Conservation (phyloP, 92 coral and sea anemone species). For the Isaurus tuberculatus region DNA sequence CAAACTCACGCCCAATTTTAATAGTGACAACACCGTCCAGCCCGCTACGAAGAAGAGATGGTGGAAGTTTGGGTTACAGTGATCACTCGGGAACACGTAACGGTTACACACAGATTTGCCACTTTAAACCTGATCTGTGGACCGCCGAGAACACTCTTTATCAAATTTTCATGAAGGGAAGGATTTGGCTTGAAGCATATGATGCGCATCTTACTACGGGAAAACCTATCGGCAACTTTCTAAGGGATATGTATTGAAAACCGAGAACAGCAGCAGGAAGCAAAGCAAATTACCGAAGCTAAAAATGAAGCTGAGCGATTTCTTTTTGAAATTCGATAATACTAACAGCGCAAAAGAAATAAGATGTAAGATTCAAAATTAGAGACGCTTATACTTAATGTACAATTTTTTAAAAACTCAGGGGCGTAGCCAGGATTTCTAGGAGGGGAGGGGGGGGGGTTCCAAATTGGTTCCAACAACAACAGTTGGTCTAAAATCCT, state of each 20-base stretch:
- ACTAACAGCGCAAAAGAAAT: no score
- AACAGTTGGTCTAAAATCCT: no score
- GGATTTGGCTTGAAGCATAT: constrained; percentile 91
- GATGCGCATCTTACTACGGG: constrained; percentile 85
- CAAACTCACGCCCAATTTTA: constrained; percentile 60
- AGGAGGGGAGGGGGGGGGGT: no score
- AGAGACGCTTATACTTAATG: no score
- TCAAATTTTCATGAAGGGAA: constrained; percentile 87
- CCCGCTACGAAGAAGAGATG: neutral
- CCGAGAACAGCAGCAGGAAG: neutral
- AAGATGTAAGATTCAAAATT: no score
- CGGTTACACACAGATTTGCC: constrained; percentile 77
- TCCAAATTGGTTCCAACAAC: no score
- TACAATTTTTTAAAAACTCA: no score
- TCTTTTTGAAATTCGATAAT: no score
- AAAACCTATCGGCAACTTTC: constrained; percentile 56
- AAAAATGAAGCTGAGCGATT: no score
- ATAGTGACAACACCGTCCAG: constrained; percentile 71
- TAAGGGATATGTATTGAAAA: constrained; percentile 61
- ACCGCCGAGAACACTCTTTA: constrained; percentile 72
- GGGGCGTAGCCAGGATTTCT: no score
- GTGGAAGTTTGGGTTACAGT: neutral
- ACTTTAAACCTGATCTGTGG: constrained; percentile 69
- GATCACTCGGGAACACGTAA: constrained; percentile 62
- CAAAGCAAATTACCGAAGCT: no score